phyloP scores from a whole-genome alignment of 2,888 invertebrate genomes.

The Archips xylosteana region DNA sequence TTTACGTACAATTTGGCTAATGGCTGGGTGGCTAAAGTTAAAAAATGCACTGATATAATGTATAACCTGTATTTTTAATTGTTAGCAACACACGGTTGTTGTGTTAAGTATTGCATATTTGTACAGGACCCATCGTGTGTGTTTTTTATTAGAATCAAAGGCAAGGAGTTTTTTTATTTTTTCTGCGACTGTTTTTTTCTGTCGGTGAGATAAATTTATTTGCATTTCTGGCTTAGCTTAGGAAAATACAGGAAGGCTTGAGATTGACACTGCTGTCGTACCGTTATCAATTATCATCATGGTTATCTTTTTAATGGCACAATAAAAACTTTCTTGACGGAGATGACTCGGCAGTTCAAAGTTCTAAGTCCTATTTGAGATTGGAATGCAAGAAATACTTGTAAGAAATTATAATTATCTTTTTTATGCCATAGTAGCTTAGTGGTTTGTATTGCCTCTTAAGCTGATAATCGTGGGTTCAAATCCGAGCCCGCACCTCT shows the following conservation, averaged over 20 bases:
- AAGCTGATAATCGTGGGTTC: too few relatives aligned
- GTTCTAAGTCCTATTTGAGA: not conserved
- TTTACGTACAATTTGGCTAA: too few relatives aligned
- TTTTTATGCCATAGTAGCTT: too few relatives aligned
- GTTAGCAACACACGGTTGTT: too few relatives aligned
- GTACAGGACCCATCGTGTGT: too few relatives aligned
- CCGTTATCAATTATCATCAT: not conserved
- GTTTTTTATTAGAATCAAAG: not conserved
- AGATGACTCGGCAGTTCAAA: not conserved
- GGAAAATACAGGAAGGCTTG: not conserved
- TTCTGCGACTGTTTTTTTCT: not conserved
- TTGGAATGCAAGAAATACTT: not conserved
- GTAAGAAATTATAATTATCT: not conserved
- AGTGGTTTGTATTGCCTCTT: too few relatives aligned
- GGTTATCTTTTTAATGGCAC: slow-evolving; percentile 1
- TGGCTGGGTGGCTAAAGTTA: too few relatives aligned
- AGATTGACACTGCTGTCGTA: not conserved
- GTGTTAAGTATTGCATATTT: too few relatives aligned
- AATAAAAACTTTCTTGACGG: not conserved
- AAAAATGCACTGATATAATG: too few relatives aligned
- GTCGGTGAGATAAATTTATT: slow-evolving; percentile 1
- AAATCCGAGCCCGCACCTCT: too few relatives aligned
- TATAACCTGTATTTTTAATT: too few relatives aligned
- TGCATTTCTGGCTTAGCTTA: not conserved
- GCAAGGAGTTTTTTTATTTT: not conserved